Conservation (phyloP, 2,113 vertebrate species). For the Mustela nigripes region DNA sequence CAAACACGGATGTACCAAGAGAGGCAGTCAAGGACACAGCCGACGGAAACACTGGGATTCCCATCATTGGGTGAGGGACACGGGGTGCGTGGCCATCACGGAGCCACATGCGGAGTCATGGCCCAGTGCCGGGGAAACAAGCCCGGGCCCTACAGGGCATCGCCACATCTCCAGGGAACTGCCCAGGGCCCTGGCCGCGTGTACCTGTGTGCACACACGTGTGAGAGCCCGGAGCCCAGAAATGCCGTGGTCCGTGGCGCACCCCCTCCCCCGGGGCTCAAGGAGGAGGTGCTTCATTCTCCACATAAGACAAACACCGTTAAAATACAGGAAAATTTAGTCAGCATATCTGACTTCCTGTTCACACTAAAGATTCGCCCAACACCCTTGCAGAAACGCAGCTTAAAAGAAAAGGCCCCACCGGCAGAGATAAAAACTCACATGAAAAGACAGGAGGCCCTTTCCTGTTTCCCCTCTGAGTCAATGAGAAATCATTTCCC, state of each 20-base stretch:
- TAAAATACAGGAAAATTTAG: conserved; percentile 62
- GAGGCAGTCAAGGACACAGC: not conserved
- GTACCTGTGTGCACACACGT: rapidly evolving
- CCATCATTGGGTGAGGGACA: too few relatives aligned
- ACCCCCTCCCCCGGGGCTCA: rapidly evolving
- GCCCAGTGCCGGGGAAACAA: rapidly evolving
- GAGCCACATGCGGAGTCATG: rapidly evolving
- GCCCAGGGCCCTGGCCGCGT: rapidly evolving
- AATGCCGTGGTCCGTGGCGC: not conserved
- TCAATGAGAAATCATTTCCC: not conserved
- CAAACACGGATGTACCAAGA: not conserved
- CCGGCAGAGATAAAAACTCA: conserved; percentile 26
- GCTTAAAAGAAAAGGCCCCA: conserved; percentile 10
- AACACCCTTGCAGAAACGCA: not conserved
- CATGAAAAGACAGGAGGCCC: conserved; percentile 15
- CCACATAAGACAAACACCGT: conserved; percentile 29
- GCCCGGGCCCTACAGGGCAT: rapidly evolving
- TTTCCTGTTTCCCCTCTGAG: conserved; percentile 65
- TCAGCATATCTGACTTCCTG: conserved; percentile 71
- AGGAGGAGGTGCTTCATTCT: not conserved
- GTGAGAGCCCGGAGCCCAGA: not conserved
- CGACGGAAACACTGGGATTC: too few relatives aligned
- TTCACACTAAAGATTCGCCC: conserved; percentile 16
- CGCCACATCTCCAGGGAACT: not conserved
- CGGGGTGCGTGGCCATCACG: rapidly evolving